Conservation (phyloP, 2,888 invertebrate species). For the Mycogona germanica region DNA sequence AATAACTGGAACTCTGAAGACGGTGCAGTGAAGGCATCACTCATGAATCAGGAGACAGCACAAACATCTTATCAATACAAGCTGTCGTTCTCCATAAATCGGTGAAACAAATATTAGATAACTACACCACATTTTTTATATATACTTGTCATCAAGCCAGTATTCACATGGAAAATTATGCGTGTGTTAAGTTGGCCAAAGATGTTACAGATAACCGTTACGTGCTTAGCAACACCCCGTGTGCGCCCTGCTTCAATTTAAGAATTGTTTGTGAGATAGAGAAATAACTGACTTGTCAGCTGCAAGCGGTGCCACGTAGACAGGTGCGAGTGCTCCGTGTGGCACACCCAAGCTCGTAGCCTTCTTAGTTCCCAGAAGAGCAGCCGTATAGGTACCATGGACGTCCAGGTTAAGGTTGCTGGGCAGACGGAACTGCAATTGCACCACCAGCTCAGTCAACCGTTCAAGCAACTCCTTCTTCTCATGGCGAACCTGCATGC, state of each 20-base stretch:
- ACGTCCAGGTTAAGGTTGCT: conserved; percentile 59
- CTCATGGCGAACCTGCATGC: conserved; percentile 82
- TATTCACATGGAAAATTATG: not conserved
- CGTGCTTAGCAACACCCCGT: too few relatives aligned
- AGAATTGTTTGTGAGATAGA: too few relatives aligned
- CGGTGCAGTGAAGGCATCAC: too few relatives aligned
- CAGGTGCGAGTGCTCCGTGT: conserved; percentile 50
- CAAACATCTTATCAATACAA: too few relatives aligned
- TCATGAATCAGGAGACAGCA: too few relatives aligned
- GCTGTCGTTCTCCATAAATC: too few relatives aligned
- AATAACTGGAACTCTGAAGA: too few relatives aligned
- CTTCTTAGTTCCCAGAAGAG: conserved; percentile 61
- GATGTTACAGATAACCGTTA: too few relatives aligned
- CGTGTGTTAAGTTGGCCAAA: not conserved
- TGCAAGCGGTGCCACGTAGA: conserved; percentile 64
- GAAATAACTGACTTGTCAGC: conserved; percentile 92
- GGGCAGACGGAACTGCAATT: conserved; percentile 58
- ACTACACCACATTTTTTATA: not conserved
- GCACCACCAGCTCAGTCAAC: conserved; percentile 59
- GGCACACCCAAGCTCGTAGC: conserved; percentile 45
- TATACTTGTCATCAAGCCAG: conserved; percentile 62
- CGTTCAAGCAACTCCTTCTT: conserved; percentile 71
- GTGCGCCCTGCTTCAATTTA: too few relatives aligned
- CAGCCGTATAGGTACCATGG: conserved; percentile 55
- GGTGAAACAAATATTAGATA: not conserved